A percentile compares a stretch with the other conserved stretches of the same genome.
Conservation (phyloP, 2,113 vertebrate genomes). For the Amphiprion ocellaris region DNA sequence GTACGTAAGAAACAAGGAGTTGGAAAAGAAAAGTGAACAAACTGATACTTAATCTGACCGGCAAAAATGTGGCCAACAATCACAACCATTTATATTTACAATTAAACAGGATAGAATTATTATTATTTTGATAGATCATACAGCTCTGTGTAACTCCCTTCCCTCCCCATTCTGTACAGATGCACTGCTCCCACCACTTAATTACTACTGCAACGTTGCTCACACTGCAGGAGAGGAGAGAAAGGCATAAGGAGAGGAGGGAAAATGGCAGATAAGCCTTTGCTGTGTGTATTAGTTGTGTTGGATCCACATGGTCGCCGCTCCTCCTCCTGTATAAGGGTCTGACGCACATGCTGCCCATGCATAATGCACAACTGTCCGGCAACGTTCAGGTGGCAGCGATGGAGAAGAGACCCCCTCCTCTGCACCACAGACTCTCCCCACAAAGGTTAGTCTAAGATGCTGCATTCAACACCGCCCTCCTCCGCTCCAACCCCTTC, state of each 20-base stretch:
- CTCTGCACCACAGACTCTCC: constrained; percentile 22
- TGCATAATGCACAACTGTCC: constrained; percentile 65
- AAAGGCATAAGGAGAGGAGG: constrained; percentile 12
- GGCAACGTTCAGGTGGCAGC: constrained; percentile 51
- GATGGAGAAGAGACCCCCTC: constrained; percentile 34
- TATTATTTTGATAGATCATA: neutral
- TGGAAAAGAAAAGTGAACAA: too few relatives aligned
- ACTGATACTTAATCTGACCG: too few relatives aligned
- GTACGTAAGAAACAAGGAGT: too few relatives aligned
- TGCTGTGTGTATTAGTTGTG: constrained; percentile 15
- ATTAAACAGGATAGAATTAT: neutral
- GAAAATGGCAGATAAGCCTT: constrained; percentile 23
- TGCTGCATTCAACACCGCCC: constrained; percentile 57
- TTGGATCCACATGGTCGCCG: constrained; percentile 18
- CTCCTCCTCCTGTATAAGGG: constrained; percentile 10
- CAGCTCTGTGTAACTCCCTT: neutral
- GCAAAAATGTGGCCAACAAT: too few relatives aligned
- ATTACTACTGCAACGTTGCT: constrained; percentile 55
- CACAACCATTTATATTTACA: too few relatives aligned
- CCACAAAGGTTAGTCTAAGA: constrained; percentile 40
- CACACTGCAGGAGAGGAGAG: constrained; percentile 52
- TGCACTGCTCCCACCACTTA: constrained; percentile 40
- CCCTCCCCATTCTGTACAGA: constrained; percentile 19
- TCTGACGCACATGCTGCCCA: constrained; percentile 44
- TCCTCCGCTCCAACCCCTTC: neutral